These are phyloP conservation scores for Chrysopa pallens DNA, from an alignment of 1,140 invertebrate genomes.

Conservation along the genomic window DNA sequence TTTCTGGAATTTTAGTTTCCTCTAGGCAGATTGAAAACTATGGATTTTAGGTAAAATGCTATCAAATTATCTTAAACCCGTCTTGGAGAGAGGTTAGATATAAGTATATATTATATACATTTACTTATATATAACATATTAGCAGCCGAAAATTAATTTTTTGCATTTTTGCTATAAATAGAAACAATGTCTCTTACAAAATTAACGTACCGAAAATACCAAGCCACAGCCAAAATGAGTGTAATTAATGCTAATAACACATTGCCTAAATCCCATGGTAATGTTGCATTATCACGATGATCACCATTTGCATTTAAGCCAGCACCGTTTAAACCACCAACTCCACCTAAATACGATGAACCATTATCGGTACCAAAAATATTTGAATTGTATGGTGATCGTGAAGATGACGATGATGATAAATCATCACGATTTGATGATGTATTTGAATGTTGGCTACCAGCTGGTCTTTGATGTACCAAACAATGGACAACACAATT, in stretches of 20 bases:
- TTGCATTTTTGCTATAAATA: too few relatives aligned
- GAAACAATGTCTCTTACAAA: constrained; percentile 4
- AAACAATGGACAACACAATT: constrained; percentile 80
- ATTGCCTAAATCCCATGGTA: constrained; percentile 21
- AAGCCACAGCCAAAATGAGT: constrained; percentile 16
- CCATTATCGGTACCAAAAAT: constrained; percentile 2
- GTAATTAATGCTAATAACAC: constrained; percentile 16
- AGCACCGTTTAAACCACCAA: too few relatives aligned
- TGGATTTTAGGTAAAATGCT: too few relatives aligned
- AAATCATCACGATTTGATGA: background rate
- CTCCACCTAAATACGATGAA: constrained; percentile 1
- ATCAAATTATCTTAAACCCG: too few relatives aligned
- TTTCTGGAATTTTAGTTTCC: too few relatives aligned
- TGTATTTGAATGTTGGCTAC: background rate
- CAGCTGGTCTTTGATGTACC: constrained; percentile 34
- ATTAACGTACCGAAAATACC: constrained; percentile 19
- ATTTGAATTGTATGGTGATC: background rate
- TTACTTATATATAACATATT: too few relatives aligned
- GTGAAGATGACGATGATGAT: background rate
- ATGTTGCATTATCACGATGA: constrained; percentile 10
- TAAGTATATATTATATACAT: too few relatives aligned
- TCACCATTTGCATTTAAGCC: too few relatives aligned
- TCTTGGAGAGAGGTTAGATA: too few relatives aligned
- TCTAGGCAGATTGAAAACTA: too few relatives aligned
- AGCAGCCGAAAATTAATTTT: too few relatives aligned